A percentile compares a stretch with the other conserved stretches of the same genome.
Conservation (phyloP, 2,888 invertebrate genomes). For the Hemistola chrysoprasaria region DNA sequence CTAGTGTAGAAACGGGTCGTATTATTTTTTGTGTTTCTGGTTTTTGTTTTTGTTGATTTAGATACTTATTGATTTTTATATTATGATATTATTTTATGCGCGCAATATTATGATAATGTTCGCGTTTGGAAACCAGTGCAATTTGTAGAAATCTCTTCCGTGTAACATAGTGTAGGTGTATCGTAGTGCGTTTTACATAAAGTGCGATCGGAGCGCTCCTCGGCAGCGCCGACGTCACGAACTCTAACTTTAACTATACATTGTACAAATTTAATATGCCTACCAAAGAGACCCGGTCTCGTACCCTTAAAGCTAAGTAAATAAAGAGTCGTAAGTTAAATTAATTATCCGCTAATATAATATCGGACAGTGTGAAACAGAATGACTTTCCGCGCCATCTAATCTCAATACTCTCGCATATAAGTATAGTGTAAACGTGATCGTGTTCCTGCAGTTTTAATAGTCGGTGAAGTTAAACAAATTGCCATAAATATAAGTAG, state of each 20-base stretch:
- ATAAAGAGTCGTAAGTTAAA: conserved; percentile 76
- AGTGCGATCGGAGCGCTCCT: conserved; percentile 59
- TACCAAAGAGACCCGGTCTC: conserved; percentile 84
- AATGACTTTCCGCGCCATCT: conserved; percentile 75
- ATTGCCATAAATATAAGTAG: conserved; percentile 83
- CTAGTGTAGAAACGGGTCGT: conserved; percentile 81
- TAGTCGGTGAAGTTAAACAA: conserved; percentile 81
- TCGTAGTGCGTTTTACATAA: conserved; percentile 70
- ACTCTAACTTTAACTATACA: conserved; percentile 59
- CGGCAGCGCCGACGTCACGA: conserved; percentile 61
- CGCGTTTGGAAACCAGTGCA: conserved; percentile 81
- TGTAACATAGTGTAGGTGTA: conserved; percentile 79
- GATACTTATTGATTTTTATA: conserved; percentile 62
- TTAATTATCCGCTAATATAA: conserved; percentile 63
- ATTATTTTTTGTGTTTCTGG: conserved; percentile 79
- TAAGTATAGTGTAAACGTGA: conserved; percentile 81
- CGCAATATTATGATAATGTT: conserved; percentile 70
- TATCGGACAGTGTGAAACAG: conserved; percentile 68
- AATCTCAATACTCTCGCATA: conserved; percentile 79
- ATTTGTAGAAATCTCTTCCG: conserved; percentile 82
- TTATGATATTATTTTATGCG: conserved; percentile 73
- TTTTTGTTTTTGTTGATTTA: conserved; percentile 77
- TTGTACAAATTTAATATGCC: conserved; percentile 82
- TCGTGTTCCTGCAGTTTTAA: conserved; percentile 82
- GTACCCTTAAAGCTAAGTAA: conserved; percentile 80